These are phyloP conservation scores for Morpho deidamia DNA, from an alignment of 2,888 invertebrate genomes.

Conservation along the genomic window DNA sequence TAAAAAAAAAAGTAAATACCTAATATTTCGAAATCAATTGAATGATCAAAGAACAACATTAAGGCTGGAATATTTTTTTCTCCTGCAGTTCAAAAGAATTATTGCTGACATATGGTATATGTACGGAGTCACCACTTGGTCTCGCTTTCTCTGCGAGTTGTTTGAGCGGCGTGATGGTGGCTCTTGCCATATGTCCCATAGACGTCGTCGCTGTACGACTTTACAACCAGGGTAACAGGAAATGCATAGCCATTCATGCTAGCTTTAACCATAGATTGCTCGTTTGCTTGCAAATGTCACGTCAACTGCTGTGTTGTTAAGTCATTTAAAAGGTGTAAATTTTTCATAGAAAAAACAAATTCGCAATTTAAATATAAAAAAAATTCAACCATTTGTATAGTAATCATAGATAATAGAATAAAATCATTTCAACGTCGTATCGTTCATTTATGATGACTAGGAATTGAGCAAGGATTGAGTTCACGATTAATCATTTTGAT, in stretches of 20 bases:
- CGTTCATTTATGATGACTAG: no score
- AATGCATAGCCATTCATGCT: background rate
- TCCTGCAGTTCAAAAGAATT: constrained; percentile 57
- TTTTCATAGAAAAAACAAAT: no score
- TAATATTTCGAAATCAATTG: no score
- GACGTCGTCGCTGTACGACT: constrained; percentile 92
- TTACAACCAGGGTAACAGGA: constrained; percentile 88
- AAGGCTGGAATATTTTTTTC: constrained; percentile 9
- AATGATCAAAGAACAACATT: no score
- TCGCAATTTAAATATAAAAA: no score
- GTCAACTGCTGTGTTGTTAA: background rate
- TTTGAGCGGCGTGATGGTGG: constrained; percentile 86
- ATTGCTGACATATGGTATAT: constrained; percentile 46
- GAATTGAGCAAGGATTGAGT: no score
- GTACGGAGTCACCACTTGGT: constrained; percentile 49
- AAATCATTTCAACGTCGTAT: no score
- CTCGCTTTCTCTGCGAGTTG: constrained; percentile 80
- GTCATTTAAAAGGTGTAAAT: background rate
- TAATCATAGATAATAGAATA: no score
- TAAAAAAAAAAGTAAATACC: no score
- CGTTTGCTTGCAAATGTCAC: constrained; percentile 1
- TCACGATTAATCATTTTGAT: no score
- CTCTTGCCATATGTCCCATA: constrained; percentile 89
- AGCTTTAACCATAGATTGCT: background rate
- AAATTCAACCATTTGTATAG: no score